Evolutionary conservation across 2,797 vertebrate species (phyloP).

Genomic region (Caiman crocodilus): DNA sequence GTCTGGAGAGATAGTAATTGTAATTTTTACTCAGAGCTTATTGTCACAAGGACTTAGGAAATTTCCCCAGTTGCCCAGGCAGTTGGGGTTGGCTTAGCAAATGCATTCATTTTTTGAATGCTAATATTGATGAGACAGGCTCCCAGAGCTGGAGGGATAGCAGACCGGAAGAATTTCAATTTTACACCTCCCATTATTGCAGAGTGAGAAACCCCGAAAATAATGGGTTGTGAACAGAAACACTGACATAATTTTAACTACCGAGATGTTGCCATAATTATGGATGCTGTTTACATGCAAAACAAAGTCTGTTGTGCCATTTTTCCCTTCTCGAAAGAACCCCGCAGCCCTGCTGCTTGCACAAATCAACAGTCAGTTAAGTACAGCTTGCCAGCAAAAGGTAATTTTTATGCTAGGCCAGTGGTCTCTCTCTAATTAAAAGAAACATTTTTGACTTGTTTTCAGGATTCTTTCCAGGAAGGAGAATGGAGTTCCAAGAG

Average conservation of each 20-base stretch:
- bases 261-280: conserved; percentile 4
- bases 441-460: conserved; percentile 33
- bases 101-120: not conserved
- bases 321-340: not conserved
- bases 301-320: conserved; percentile 5
- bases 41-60: not conserved
- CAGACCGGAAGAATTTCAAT: not conserved
- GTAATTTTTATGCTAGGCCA: conserved; percentile 47
- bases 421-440: conserved; percentile 51
- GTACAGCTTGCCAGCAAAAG: conserved; percentile 51
- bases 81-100: not conserved
- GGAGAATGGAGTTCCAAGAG: not conserved
- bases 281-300: not conserved
- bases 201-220: conserved; percentile 12
- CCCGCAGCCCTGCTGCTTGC: not conserved
- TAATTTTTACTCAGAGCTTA: not conserved
- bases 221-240: conserved; percentile 3
- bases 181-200: not conserved
- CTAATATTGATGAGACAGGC: not conserved
- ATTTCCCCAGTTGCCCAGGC: not conserved
- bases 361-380: conserved; percentile 28
- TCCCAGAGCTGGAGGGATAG: rapidly evolving
- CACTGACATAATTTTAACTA: conserved; percentile 1
- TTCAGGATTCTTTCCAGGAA: conserved; percentile 53
- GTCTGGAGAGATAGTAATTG: not conserved